These are phyloP conservation scores for Platyrinchus mystaceus DNA, from an alignment of 2,797 vertebrate genomes.

Conservation along the genomic window DNA sequence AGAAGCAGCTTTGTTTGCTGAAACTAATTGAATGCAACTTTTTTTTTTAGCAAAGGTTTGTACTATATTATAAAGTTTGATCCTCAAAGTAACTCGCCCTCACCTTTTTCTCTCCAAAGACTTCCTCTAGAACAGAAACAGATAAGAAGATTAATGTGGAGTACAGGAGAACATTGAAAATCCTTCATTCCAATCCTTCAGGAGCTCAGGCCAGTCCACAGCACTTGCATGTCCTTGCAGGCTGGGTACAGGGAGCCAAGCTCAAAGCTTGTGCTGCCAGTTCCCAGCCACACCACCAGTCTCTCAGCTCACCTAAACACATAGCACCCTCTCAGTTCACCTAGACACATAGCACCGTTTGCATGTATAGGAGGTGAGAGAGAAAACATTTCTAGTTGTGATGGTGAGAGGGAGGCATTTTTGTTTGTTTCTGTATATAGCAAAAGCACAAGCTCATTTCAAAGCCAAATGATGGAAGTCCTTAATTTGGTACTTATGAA, in stretches of 20 bases:
- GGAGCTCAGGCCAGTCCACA: not conserved
- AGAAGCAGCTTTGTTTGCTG: not conserved
- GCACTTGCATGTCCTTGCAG: not conserved
- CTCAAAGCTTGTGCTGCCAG: not conserved
- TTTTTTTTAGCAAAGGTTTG: not conserved
- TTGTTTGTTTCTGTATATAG: not conserved
- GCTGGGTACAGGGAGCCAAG: not conserved
- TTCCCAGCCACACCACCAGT: not conserved
- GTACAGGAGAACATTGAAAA: not conserved
- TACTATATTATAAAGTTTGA: not conserved
- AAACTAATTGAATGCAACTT: not conserved
- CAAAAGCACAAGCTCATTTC: constrained; percentile 9
- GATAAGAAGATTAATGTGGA: not conserved
- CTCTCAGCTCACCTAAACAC: not conserved
- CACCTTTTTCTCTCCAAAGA: not conserved
- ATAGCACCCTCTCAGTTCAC: not conserved
- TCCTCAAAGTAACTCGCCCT: not conserved
- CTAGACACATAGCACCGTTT: not conserved
- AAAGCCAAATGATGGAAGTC: constrained; percentile 8
- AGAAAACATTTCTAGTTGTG: not conserved
- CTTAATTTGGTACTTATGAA: constrained; percentile 8
- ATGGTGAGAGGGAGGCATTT: not conserved
- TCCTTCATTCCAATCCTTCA: not conserved
- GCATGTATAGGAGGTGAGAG: not conserved
- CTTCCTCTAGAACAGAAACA: not conserved